Base-by-base conservation (phyloP, 2,888 invertebrate genomes). In the Chesias legatella region DNA sequence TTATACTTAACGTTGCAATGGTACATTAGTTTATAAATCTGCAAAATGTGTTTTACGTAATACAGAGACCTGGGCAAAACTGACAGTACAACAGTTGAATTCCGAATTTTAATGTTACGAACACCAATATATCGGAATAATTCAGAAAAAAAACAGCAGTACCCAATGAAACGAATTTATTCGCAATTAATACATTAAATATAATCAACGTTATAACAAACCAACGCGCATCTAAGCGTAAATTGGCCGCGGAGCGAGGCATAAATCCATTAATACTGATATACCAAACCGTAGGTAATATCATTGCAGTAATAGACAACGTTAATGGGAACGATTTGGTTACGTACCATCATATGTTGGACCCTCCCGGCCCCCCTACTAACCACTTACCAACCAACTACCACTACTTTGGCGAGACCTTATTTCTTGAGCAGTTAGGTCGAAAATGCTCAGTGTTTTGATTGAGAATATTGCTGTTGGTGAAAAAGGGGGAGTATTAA, bases 241-340 rank as follows among this genome's bases (percentile, higher is more conserved):
- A 47, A 49, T 51, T 44, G 42, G 27, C 43, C 37, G 53, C 63
- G 58, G 51, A 49, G 48, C 52, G 58, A 60, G 48, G 59, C 59
- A 67, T 65, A 67, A 65, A 71, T 64, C 65, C 68, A 73, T 74
- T 66, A 75, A 66, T 68, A 69, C 66, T 58, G 71, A 73, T 72
- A 73, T 68, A 69, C 59, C 55, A 76, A 76, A 76, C 76, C 72
- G 76, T 72, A 50, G 63, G 67, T 76, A 80, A 77, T 79, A 77
- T 73, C 75, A 79, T 75, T 79, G 73, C 64, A 32, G 71, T 73
- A 79, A 80, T 81, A 75, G 73, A 61, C 63, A 50, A 54, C 61
- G 53, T 66, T 80, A 75, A 80, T 80, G 69, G 71, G 68, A 63
- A 63, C 70, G 58, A 69, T 74, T 76, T 67, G 63, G 60, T 63